Evolutionary conservation across 1,140 invertebrate genomes (phyloP).

Genomic region (Oryzaephilus surinamensis): DNA sequence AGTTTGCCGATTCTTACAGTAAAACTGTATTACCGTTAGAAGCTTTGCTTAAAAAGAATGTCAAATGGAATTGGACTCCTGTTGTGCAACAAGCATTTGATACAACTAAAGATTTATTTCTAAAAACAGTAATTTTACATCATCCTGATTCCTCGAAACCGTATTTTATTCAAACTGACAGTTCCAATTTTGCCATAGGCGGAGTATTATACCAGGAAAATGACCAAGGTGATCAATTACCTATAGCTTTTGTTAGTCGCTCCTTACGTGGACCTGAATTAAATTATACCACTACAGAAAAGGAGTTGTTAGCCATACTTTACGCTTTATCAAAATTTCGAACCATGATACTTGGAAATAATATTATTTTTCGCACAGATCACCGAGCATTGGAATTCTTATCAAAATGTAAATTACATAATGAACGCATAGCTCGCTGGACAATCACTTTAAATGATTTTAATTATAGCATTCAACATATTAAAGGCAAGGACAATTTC

Average conservation of each 20-base stretch:
- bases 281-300: slow-evolving; percentile 27
- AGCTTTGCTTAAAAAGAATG: slow-evolving; percentile 22
- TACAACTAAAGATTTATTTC: slow-evolving; percentile 11
- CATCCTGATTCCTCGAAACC: slow-evolving; percentile 17
- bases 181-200: slow-evolving; percentile 18
- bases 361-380: slow-evolving; percentile 35
- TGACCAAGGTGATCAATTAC: slow-evolving; percentile 6
- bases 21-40: slow-evolving; percentile 18
- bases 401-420: slow-evolving; percentile 30
- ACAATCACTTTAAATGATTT: slow-evolving; percentile 34
- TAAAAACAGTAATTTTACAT: slow-evolving; percentile 17
- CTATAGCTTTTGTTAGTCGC: slow-evolving; percentile 19
- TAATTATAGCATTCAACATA: slow-evolving; percentile 32
- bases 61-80: slow-evolving; percentile 3
- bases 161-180: slow-evolving; percentile 27
- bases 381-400: slow-evolving; percentile 38
- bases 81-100: slow-evolving; percentile 6
- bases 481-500: slow-evolving; percentile 14
- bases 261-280: slow-evolving; percentile 15
- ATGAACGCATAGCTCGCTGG: slow-evolving; percentile 36
- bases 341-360: slow-evolving; percentile 18
- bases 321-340: slow-evolving; percentile 29
- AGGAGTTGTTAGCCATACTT: slow-evolving; percentile 30
- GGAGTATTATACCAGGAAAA: slow-evolving; percentile 18
- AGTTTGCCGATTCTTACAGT: slow-evolving; percentile 24